Evolutionary conservation across 2,888 invertebrate genomes (phyloP), one percentile per base, ranked within the genome.

Genomic region (Callimorpha dominula): DNA sequence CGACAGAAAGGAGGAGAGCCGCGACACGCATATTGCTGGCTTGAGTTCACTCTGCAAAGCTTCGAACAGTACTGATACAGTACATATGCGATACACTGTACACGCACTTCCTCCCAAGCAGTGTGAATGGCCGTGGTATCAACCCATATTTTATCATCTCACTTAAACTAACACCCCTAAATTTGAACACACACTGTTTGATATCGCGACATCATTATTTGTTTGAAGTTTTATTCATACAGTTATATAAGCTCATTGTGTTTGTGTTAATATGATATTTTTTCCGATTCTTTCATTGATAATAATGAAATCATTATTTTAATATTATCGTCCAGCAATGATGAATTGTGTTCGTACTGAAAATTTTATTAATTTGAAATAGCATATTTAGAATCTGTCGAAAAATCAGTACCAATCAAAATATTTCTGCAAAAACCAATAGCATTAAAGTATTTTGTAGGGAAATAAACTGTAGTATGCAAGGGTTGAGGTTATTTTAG

Each of bases 51-150:
- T 74, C 84, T 74, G 77, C 80, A 82, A 81, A 70, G 78, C 71
- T 77, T 84, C 76, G 79, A 80, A 72, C 79, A 74, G 73, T 74
- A 90, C 87, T 86, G 87, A 85, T 86, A 85, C 40, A 7, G 49
- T 31, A 62, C 62, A 69, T 69, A 77, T 62, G 65, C 82, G 88
- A 87, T 87, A 88, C 77, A 70, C 42, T 20, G 65, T 60, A 66
- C 66, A 62, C 65, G 66, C 78, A 84, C 89, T 91, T 91, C 93
- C 91, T 91, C 85, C 81, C 78, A 65, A 72, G 2, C 84, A 86
- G 89, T 88, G 93, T 93, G 92, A 94, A 94, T 83, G 93, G 83
- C 92, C 94, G 86, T 82, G 76, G 70, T 92, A 93, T 93, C 92
- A 80, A 75, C 65, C 80, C 84, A 72, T 88, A 88, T 88, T 88